Evolutionary conservation across 2,888 invertebrate genomes (phyloP), one percentile per base, ranked within the genome.

Genomic region (Sinopyrophorus schimmeli): DNA sequence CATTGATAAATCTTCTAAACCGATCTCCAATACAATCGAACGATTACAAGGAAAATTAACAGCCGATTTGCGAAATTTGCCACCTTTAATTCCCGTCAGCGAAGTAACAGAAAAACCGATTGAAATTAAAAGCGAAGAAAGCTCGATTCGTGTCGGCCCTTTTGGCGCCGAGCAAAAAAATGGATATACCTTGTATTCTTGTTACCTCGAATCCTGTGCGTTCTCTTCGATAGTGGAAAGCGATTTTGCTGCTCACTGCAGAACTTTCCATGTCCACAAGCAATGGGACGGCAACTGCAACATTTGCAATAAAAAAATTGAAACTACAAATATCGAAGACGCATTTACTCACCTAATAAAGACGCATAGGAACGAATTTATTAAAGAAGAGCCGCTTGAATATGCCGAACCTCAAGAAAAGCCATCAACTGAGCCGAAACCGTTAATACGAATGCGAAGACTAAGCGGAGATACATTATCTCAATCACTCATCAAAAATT

Each of bases 391-490:
- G 21, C 4, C 11, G 2, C 21, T 32, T 7, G 18, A 37, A 14
- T n/a, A n/a, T n/a, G n/a, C n/a, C n/a, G n/a, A n/a, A n/a, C n/a
- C n/a, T n/a, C n/a, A n/a, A n/a, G n/a, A n/a, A n/a, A n/a, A n/a
- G n/a, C 2, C 10, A 15, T n/a, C 16, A 23, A 7, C n/a, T 7
- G 12, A 27, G 35, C 24, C 10, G 5, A 41, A 50, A 20, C 14
- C 39, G 1, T 47, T 42, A n/a, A 7, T 63, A 34, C 40, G 76
- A 43, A 55, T 74, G 20, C 66, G 77, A 17, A 65, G 76, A 37
- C 58, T 78, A 5, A 76, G 76, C 48, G 77, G 77, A 2, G 77
- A 78, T 53, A 71, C 69, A 23, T 60, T 78, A 2, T 77, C 74
- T 1, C 55, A 57, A 15, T 41, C 65, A 62, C 31, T 68, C 64